phyloP scores from a whole-genome alignment of 2,888 invertebrate genomes.

The Linyphia triangularis region DNA sequence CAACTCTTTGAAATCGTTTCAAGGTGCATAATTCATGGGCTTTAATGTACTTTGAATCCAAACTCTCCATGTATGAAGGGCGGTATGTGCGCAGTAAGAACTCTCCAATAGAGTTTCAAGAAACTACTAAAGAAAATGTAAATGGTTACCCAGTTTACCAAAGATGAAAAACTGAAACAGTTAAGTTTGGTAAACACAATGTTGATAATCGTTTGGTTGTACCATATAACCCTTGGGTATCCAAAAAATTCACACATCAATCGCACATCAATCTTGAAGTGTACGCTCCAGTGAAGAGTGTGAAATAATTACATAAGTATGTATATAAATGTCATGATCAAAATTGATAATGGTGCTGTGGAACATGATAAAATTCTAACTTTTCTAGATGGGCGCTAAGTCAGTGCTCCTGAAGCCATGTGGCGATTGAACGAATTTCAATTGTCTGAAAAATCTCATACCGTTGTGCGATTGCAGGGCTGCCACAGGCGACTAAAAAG shows the following conservation, averaged over 20 bases:
- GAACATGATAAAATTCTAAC: conserved; percentile 45
- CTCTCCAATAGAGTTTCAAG: conserved; percentile 77
- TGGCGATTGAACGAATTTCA: conserved; percentile 75
- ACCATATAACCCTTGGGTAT: background rate
- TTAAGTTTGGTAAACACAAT: background rate
- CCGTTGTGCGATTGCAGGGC: conserved; percentile 77
- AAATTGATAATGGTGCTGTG: background rate
- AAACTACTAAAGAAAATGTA: conserved; percentile 77
- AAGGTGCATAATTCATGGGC: conserved; percentile 78
- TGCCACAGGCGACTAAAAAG: too few relatives aligned
- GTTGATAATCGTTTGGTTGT: conserved; percentile 36
- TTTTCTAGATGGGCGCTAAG: conserved; percentile 24
- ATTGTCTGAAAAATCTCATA: conserved; percentile 78
- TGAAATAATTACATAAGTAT: conserved; percentile 45
- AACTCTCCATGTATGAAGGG: conserved; percentile 67
- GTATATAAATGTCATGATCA: conserved; percentile 60
- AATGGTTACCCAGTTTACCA: conserved; percentile 79
- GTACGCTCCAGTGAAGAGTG: conserved; percentile 17
- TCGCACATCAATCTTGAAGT: conserved; percentile 6
- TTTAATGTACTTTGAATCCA: conserved; percentile 71
- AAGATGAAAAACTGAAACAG: conserved; percentile 61
- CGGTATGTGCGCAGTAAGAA: conserved; percentile 76
- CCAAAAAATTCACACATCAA: background rate
- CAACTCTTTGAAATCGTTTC: conserved; percentile 78
- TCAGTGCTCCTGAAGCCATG: conserved; percentile 52